These are phyloP conservation scores for Halichoeres trimaculatus DNA, from an alignment of 2,113 vertebrate genomes.

Conservation along the genomic window DNA sequence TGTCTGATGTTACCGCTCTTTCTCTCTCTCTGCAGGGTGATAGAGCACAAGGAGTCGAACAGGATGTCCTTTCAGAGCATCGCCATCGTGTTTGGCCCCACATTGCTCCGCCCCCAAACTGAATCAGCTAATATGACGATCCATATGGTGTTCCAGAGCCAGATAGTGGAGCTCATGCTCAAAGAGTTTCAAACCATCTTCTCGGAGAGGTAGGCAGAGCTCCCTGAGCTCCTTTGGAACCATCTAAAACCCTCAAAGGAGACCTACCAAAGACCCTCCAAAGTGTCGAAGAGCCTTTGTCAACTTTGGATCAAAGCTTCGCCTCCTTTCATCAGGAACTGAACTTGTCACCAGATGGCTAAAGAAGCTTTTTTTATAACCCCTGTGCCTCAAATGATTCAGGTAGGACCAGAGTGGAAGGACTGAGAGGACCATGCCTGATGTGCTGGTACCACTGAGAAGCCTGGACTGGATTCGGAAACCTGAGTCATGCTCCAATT, in stretches of 20 bases:
- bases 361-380: not conserved
- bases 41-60: slow-evolving; percentile 86
- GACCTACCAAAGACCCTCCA: not conserved
- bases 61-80: slow-evolving; percentile 93
- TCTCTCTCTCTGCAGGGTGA: slow-evolving; percentile 80
- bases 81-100: slow-evolving; percentile 96
- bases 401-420: not conserved
- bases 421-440: too few relatives aligned
- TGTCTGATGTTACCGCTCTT: not conserved
- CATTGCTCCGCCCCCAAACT: slow-evolving; percentile 87
- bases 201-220: slow-evolving; percentile 34
- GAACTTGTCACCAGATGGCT: not conserved
- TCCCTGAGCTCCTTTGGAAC: not conserved
- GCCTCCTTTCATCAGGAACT: not conserved
- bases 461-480: not conserved
- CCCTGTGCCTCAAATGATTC: not conserved
- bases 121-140: slow-evolving; percentile 90
- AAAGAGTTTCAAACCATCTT: slow-evolving; percentile 72
- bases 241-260: not conserved
- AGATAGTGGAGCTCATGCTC: slow-evolving; percentile 94
- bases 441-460: not conserved
- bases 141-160: slow-evolving; percentile 97
- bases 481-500: not conserved
- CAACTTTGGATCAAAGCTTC: not conserved
- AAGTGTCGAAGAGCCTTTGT: not conserved